phyloP scores from a whole-genome alignment of 2,797 vertebrate genomes.

The Oreortyx pictus region DNA sequence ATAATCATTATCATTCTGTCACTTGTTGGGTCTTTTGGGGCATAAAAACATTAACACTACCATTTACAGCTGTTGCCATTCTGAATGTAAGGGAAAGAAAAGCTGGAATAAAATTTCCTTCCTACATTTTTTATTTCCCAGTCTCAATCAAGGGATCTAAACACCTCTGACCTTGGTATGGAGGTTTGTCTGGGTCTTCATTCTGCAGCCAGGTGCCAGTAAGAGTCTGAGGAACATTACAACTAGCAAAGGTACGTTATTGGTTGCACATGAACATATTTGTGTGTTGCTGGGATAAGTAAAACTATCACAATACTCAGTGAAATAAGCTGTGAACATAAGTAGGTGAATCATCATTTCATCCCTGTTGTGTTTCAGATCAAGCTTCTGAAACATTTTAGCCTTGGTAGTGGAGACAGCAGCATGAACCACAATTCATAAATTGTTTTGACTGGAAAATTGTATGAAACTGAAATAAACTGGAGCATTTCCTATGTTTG shows the following conservation, averaged over 20 bases:
- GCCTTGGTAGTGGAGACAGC: background rate
- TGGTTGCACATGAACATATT: background rate
- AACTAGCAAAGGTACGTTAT: background rate
- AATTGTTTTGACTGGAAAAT: background rate
- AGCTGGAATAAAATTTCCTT: background rate
- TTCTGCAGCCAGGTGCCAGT: fast-evolving
- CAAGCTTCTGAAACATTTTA: constrained; percentile 3
- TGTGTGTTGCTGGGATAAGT: background rate
- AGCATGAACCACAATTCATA: background rate
- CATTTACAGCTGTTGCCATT: background rate
- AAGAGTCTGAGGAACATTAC: background rate
- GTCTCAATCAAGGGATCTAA: background rate
- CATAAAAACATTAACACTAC: constrained; percentile 27
- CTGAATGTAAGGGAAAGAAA: background rate
- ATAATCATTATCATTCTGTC: constrained; percentile 50
- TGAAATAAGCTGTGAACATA: constrained; percentile 13
- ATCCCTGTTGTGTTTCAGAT: background rate
- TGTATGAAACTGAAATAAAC: background rate
- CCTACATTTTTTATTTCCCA: background rate
- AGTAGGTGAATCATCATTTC: background rate
- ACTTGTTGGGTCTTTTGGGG: background rate
- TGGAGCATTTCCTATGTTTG: background rate
- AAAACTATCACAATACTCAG: background rate
- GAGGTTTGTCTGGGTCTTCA: background rate
- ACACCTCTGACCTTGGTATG: background rate